phyloP scores from a whole-genome alignment of 2,797 vertebrate genomes.

The Choloepus didactylus region DNA sequence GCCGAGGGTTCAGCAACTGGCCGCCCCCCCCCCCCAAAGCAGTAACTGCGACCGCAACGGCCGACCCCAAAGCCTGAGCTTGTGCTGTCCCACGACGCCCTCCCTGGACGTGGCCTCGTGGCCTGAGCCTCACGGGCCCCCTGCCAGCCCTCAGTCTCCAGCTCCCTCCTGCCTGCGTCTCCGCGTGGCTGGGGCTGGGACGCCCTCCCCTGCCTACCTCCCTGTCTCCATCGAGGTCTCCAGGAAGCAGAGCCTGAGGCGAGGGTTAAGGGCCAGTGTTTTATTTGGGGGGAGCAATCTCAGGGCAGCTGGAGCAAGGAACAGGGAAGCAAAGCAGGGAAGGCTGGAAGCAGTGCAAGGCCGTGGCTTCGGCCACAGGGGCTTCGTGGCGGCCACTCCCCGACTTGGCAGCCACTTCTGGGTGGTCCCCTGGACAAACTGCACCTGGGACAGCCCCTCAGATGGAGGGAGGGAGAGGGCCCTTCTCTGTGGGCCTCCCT shows the following conservation, averaged over 20 bases:
- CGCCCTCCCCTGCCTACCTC: too few relatives aligned
- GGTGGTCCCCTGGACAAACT: background rate
- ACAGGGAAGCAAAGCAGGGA: background rate
- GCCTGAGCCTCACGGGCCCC: accelerated
- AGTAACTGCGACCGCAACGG: too few relatives aligned
- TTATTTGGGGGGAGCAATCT: background rate
- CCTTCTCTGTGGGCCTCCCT: too few relatives aligned
- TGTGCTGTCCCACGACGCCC: accelerated
- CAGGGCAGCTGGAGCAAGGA: background rate
- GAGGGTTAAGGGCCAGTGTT: background rate
- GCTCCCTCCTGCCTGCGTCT: too few relatives aligned
- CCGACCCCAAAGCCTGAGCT: background rate
- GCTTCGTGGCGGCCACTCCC: too few relatives aligned
- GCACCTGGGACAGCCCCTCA: background rate
- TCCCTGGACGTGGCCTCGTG: accelerated
- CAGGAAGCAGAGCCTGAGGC: background rate
- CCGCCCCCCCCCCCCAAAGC: too few relatives aligned
- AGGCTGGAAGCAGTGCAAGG: too few relatives aligned
- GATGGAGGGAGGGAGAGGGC: background rate
- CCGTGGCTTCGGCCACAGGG: too few relatives aligned
- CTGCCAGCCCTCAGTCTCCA: background rate
- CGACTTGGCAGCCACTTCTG: background rate
- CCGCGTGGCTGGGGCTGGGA: accelerated
- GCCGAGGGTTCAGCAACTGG: too few relatives aligned
- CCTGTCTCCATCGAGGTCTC: background rate